Base-by-base conservation (phyloP, 2,888 invertebrate species). In the Chironomus tentans region DNA sequence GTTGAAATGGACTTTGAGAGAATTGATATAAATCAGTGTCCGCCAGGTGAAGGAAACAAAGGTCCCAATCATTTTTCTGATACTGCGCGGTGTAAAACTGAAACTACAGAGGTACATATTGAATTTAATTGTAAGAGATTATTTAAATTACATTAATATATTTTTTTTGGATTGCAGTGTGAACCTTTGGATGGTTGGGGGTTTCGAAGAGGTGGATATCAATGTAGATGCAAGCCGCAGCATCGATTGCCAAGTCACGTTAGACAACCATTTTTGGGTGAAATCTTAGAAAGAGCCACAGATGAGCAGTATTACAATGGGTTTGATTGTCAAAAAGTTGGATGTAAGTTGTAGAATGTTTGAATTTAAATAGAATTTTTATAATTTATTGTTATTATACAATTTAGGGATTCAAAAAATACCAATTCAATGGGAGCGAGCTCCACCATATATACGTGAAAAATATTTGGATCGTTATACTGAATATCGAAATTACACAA, bases 21-120 rank as follows among this genome's bases (percentile, higher is more conserved):
- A 81, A 92, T 98, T 82, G 98, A 98, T 81, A 95, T 98, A 83
- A 98, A 98, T 85, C 98, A 97, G 81, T 98, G 98, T 87, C 97
- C 97, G 0, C 85, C 86, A 78, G 93, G 96, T 76, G 87, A 90
- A 79, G 98, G 97, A 68, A 98, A 98, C 82, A 91, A 88, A 79
- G 90, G 90, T 47, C 93, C 94, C 0, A 98, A 98, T 85, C 87
- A 88, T 81, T 98, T 97, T 86, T 91, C 90, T 2, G 91, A 93
- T 78, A 97, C 97, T 0, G 93, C 95, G 0, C 86, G 95, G 77
- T 98, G 98, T 86, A 95, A 96, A 86, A 88, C 89, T 79, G 92
- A 92, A 81, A 94, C 94, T 1, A 95, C 95, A 5, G 94, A 95
- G 87, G 92, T 92, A 82, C 5, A 6, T 28, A 1, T 4, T 28